Base-by-base conservation (phyloP, 2,888 invertebrate genomes). In the Pachycephus smyrnensis region DNA sequence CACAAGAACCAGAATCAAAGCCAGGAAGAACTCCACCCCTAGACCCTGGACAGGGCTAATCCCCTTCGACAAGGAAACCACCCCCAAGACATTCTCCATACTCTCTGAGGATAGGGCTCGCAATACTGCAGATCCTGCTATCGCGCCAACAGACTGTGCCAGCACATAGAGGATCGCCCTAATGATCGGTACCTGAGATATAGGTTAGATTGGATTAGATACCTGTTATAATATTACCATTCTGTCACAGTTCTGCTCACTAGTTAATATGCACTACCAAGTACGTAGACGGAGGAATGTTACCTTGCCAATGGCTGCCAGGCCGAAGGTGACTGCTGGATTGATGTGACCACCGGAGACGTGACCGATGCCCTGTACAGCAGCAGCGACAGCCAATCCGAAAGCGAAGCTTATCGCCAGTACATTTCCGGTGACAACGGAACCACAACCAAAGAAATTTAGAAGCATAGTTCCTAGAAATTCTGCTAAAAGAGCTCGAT, bases 311-410 rank as follows among this genome's bases (percentile, higher is more conserved):
- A 96, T 94, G 15, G 95, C 94, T 77, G 97, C 92, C 92, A 98
- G 94, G 1, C 96, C 97, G 31, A 94, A 91, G 6, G 98, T 98
- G 71, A 98, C 97, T 0, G 98, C 98, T 1, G 98, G 98, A 93
- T 98, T 98, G 81, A 98, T 93, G 92, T 98, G 98, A 12, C 97
- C 97, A 3, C 98, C 98, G 79, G 97, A 97, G 76, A 97, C 94
- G 92, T 97, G 97, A 4, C 97, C 97, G 84, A 97, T 94, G 76
- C 95, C 95, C 92, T 97, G 96, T 55, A 97, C 96, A 84, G 95
- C 94, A 81, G 96, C 95, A 88, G 95, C 97, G 79, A 98, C 95
- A n/a, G 95, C 93, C 73, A 98, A 93, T 73, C 98, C 98, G 90
- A 98, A 98, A 33, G 96, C 94, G 69, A 98, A 92, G 0, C 97